Base-by-base conservation (phyloP, 2,888 invertebrate species). In the Prosapia bicincta region DNA sequence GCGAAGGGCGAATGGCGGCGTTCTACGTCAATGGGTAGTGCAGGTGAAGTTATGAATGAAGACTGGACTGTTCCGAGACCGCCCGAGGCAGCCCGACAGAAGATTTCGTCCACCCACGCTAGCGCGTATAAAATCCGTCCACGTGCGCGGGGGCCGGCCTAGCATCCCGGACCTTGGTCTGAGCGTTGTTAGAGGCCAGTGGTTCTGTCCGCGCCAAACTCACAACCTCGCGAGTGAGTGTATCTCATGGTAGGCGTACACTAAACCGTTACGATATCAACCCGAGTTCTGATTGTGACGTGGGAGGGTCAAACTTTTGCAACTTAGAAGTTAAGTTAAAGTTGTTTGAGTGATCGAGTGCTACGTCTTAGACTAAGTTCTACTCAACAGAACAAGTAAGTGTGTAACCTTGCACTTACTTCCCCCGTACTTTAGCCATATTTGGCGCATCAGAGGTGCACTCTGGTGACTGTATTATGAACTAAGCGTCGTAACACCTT, bases 61-160 rank as follows among this genome's bases (percentile, higher is more conserved):
- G 54, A 20, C n/a, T 54, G 54, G 54, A n/a, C 54, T 54, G 54
- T 9, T 2, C 54, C 54, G 54, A 54, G 54, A 54, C 54, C n/a
- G 54, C 54, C 54, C 54, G 54, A 54, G 54, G 54, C 54, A 20
- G 20, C n/a, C n/a, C 54, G 54, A 20, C 54, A 20, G 20, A 54
- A 54, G 54, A 54, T 54, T 54, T 54, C 54, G 54, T 54, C 54
- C 54, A 20, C 54, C 54, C 54, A 54, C 54, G 54, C 54, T n/a
- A 54, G 20, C 54, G 54, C 54, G 54, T 54, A 54, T 54, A 54
- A 54, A 54, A 54, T 54, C 54, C 54, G 54, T 54, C 54, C 54
- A 54, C 54, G 54, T 54, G 54, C 54, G 54, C 54, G 54, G 54
- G 54, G 54, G 54, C 54, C 54, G 54, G 54, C 54, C 54, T 54